Base-by-base conservation (phyloP, 2,113 vertebrate species). In the Nettapus auritus region DNA sequence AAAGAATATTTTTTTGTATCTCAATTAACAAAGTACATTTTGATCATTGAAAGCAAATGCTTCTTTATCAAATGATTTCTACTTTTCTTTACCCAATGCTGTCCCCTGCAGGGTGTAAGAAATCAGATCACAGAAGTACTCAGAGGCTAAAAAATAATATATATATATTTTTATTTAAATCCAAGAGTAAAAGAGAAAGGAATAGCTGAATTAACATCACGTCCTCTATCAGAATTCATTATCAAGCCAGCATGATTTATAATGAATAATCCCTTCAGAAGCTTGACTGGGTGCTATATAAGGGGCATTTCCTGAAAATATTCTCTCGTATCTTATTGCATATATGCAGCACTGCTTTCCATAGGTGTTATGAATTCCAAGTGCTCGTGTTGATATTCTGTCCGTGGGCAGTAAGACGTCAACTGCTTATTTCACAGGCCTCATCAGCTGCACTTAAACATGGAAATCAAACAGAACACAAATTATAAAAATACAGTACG, bases 61-160 rank as follows among this genome's bases (percentile, higher is more conserved):
- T 97, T 95, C 90, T 97, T 94, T 97, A 98, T 97, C 96, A 86
- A 96, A 95, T 80, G 95, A 97, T 97, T 97, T 96, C 94, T 95
- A 97, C 93, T 96, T 97, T 98, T 98, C 97, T 98, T 98, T 96
- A 97, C 98, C 98, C 98, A 98, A 98, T 98, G 97, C 98, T 98
- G 98, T 98, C 98, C 98, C 98, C 98, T 98, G 98, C 98, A 98
- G 98, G 98, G 98, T 98, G 95, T 97, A 98, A 97, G 95, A 97
- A 98, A 97, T 97, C 97, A 96, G 94, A 97, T 97, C 96, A 94
- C 88, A 62, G 93, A 97, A 93, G 56, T 95, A 92, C 55, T 96
- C 38, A 64, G 31, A 88, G 71, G 53, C 82, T 94, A 88, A 83
- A 81, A 81, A 67, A 83, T 69, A 6, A 57, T 34, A 75, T 23